Evolutionary conservation across 2,113 vertebrate genomes (phyloP).

Genomic region (Centropristis striata): DNA sequence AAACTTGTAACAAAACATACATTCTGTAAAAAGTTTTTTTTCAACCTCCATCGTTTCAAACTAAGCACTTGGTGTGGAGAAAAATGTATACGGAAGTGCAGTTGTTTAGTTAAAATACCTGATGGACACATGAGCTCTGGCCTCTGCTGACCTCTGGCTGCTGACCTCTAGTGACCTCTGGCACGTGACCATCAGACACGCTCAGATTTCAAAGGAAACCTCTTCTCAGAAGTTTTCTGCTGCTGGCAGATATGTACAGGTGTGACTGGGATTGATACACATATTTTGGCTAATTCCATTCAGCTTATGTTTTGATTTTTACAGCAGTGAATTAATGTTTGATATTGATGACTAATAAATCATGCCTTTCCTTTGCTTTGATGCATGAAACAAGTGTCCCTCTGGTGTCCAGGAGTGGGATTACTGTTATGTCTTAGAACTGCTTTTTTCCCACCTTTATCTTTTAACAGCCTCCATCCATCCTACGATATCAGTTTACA

Average conservation of each 20-base stretch:
- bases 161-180: conserved; percentile 1
- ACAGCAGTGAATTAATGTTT: not conserved
- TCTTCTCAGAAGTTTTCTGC: not conserved
- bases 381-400: not conserved
- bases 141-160: conserved; percentile 4
- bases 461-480: not conserved
- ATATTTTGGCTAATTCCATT: not conserved
- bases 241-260: not conserved
- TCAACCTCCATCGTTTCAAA: not conserved
- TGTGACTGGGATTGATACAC: not conserved
- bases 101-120: conserved; percentile 29
- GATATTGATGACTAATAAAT: not conserved
- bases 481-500: not conserved
- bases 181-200: conserved; percentile 13
- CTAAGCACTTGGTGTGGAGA: not conserved
- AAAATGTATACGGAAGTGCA: conserved; percentile 1
- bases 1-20: not conserved
- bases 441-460: not conserved
- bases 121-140: conserved; percentile 39
- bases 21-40: not conserved
- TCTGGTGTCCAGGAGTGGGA: conserved; percentile 6
- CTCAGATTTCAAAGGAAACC: conserved; percentile 45
- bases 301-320: too few species aligned
- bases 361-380: not conserved
- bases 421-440: not conserved